phyloP scores from a whole-genome alignment of 2,888 invertebrate species.

The Chrysomela aeneicollis region DNA sequence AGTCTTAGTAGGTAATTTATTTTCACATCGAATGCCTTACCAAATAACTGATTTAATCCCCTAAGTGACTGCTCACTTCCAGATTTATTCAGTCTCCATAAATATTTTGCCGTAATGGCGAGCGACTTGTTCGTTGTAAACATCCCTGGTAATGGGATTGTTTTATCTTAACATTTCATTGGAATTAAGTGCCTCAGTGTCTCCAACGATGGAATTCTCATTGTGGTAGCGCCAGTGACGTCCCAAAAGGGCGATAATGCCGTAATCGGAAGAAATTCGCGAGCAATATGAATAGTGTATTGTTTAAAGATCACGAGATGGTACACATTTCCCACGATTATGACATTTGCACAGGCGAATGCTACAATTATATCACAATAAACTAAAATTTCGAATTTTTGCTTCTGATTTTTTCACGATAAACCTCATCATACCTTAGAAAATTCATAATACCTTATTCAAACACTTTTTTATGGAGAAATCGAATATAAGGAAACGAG shows the following conservation, averaged over 20 bases:
- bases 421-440: no score
- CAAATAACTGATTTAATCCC: constrained; percentile 50
- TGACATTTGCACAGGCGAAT: no score
- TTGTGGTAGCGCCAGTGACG: constrained; percentile 33
- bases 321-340: no score
- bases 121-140: constrained; percentile 48
- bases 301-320: no score
- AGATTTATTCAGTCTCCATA: constrained; percentile 52
- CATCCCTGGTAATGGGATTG: constrained; percentile 59
- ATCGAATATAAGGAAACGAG: no score
- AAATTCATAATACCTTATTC: no score
- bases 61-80: constrained; percentile 46
- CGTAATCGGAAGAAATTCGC: no score
- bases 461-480: no score
- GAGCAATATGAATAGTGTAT: no score
- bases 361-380: no score
- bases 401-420: no score
- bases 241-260: not conserved
- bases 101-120: constrained; percentile 48
- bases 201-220: constrained; percentile 38
- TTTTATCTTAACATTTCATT: constrained; percentile 60
- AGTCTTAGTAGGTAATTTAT: not conserved
- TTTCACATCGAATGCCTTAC: constrained; percentile 34
- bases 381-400: no score
- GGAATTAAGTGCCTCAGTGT: constrained; percentile 58